phyloP scores from a whole-genome alignment of 2,113 vertebrate species.

The Rhagologus leucostigma region DNA sequence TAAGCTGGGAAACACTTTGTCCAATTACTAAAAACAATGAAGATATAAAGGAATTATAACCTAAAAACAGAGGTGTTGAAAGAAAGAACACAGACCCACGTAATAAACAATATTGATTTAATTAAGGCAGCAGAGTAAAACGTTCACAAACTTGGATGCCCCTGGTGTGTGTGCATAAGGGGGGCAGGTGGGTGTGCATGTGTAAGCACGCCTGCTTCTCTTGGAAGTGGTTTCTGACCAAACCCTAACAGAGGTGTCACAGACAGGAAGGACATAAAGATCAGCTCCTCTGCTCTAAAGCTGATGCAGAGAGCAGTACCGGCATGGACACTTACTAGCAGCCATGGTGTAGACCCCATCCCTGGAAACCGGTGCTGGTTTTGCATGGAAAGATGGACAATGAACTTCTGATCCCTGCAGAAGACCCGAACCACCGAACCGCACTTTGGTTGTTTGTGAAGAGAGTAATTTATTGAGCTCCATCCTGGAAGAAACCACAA shows the following conservation, averaged over 20 bases:
- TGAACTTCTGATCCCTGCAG: slow-evolving; percentile 26
- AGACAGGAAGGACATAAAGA: neutral
- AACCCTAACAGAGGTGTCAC: neutral
- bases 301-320: neutral
- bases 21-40: slow-evolving; percentile 60
- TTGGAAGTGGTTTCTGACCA: neutral
- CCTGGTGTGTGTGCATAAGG: neutral
- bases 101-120: slow-evolving; percentile 51
- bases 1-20: slow-evolving; percentile 64
- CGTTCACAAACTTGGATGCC: neutral
- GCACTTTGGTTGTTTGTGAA: neutral
- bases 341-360: neutral
- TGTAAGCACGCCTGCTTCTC: neutral
- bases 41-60: slow-evolving; percentile 64
- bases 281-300: neutral
- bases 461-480: slow-evolving; percentile 40
- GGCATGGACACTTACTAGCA: neutral
- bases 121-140: slow-evolving; percentile 40
- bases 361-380: neutral
- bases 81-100: slow-evolving; percentile 47
- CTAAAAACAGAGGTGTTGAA: slow-evolving; percentile 58
- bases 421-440: neutral
- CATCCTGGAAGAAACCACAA: slow-evolving; percentile 32
- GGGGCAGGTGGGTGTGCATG: neutral
- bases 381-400: neutral